phyloP scores from a whole-genome alignment of 1,140 invertebrate genomes.

The Rhagoletis pomonella region DNA sequence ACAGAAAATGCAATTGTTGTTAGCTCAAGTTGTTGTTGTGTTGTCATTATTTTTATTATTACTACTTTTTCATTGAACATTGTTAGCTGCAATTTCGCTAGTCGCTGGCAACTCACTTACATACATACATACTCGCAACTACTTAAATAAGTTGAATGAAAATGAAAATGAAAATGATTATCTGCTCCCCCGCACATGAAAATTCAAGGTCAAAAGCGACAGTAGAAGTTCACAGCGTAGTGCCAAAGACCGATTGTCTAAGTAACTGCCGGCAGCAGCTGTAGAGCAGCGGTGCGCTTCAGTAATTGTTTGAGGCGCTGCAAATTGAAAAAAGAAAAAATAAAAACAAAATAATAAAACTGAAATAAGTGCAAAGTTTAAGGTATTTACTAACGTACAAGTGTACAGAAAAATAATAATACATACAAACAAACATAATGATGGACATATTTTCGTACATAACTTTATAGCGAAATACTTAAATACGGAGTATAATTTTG shows the following conservation, averaged over 20 bases:
- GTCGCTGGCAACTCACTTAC: neutral
- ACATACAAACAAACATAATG: too few relatives aligned
- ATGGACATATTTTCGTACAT: too few relatives aligned
- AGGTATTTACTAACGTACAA: neutral
- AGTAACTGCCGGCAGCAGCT: neutral
- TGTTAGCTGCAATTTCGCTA: neutral
- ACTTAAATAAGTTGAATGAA: neutral
- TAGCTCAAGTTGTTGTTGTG: neutral
- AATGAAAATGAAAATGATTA: constrained; percentile 33
- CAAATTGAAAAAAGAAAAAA: constrained; percentile 41
- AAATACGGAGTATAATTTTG: neutral
- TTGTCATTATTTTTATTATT: neutral
- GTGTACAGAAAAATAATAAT: neutral
- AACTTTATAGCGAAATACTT: neutral
- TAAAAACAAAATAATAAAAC: constrained; percentile 24
- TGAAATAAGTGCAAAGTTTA: constrained; percentile 35
- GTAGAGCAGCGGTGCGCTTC: constrained; percentile 36
- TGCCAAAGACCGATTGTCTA: neutral
- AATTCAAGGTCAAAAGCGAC: constrained; percentile 46
- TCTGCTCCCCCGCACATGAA: constrained; percentile 46
- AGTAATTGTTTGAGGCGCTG: constrained; percentile 45
- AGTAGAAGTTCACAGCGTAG: constrained; percentile 12
- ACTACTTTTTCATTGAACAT: neutral
- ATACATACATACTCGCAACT: neutral
- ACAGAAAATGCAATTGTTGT: constrained; percentile 49